phyloP scores from a whole-genome alignment of 1,140 invertebrate genomes.

The Vollenhovia emeryi region DNA sequence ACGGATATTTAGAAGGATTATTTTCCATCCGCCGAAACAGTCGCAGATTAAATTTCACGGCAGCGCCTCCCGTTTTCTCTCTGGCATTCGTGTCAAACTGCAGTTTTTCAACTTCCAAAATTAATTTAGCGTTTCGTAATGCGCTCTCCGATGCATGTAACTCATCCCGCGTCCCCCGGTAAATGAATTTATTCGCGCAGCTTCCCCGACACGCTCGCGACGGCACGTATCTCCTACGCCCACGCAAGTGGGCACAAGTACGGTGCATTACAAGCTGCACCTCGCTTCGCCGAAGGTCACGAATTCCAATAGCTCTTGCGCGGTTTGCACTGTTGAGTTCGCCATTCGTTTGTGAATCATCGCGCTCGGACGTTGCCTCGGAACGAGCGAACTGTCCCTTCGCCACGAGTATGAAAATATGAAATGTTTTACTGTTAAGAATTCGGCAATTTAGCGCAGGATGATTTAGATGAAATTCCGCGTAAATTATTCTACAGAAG shows the following conservation, averaged over 20 bases:
- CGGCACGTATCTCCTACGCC: constrained; percentile 60
- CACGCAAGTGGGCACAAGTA: constrained; percentile 61
- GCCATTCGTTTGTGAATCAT: constrained; percentile 69
- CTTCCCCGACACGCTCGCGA: constrained; percentile 46
- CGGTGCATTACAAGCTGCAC: constrained; percentile 66
- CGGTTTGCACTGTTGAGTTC: constrained; percentile 51
- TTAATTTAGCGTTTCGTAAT: constrained; percentile 51
- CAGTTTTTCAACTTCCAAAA: constrained; percentile 41
- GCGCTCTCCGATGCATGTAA: constrained; percentile 40
- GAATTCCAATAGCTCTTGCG: constrained; percentile 69
- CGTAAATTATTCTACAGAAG: not conserved
- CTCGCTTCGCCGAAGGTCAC: constrained; percentile 69
- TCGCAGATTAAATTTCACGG: constrained; percentile 19
- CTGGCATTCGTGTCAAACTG: not conserved
- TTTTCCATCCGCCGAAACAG: not conserved
- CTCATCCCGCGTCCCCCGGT: constrained; percentile 32
- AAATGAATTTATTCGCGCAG: constrained; percentile 67
- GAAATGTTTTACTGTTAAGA: not conserved
- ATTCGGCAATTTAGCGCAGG: not conserved
- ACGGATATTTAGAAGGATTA: constrained; percentile 10
- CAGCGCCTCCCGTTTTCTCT: not conserved
- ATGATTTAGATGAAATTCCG: not conserved
- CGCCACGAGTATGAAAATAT: not conserved
- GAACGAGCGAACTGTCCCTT: not conserved
- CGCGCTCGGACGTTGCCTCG: not conserved